These are phyloP conservation scores for Tychaedon coryphoeus DNA, from an alignment of 2,113 vertebrate genomes.

Conservation along the genomic window DNA sequence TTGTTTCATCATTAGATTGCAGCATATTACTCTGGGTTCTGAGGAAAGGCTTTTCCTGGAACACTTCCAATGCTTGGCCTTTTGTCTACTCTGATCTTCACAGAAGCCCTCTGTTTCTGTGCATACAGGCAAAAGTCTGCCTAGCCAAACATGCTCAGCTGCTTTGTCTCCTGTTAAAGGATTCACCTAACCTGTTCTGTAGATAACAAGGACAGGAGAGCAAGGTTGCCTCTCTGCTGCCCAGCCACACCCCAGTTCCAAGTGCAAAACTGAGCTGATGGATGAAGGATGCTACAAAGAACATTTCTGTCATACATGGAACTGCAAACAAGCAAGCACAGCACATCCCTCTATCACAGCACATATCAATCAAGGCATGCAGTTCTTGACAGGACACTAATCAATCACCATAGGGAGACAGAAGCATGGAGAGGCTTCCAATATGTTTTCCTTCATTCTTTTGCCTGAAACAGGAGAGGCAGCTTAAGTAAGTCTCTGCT, in stretches of 20 bases:
- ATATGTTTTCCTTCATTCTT: background rate
- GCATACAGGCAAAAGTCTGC: background rate
- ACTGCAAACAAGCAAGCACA: background rate
- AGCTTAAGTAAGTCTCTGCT: background rate
- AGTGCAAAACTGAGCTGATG: background rate
- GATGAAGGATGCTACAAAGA: background rate
- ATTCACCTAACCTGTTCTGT: background rate
- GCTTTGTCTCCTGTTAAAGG: background rate
- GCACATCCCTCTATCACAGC: background rate
- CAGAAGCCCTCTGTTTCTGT: background rate
- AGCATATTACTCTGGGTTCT: background rate
- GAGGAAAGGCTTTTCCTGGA: background rate
- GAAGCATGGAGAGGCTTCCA: background rate
- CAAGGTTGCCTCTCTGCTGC: background rate
- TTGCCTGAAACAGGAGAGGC: background rate
- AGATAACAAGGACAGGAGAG: background rate
- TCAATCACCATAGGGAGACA: background rate
- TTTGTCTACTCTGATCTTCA: background rate
- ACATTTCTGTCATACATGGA: background rate
- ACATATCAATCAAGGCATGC: background rate
- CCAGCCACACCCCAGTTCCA: background rate
- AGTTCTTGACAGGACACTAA: background rate
- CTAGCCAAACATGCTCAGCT: background rate
- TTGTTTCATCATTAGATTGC: background rate
- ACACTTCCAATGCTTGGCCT: background rate